Base-by-base conservation (phyloP, 2,797 vertebrate species). In the Myiotriccus ornatus region DNA sequence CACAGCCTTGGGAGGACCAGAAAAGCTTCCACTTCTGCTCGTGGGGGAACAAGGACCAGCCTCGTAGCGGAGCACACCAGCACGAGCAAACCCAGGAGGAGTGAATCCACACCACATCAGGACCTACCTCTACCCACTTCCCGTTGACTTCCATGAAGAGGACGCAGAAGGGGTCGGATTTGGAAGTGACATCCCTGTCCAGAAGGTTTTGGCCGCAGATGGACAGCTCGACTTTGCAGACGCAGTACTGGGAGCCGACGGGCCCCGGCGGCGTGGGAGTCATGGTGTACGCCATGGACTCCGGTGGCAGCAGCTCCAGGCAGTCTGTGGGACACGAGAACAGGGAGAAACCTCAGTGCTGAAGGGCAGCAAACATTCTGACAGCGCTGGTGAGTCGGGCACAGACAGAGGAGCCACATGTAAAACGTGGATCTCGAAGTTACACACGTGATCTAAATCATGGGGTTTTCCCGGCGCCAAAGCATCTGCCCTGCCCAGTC, bases 81-180 rank as follows among this genome's bases (percentile, higher is more conserved):
- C 28, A 78, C 0, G 0, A 20, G 30, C 57, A 73, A 60, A 62
- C 3, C 47, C 7, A 4, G 23, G 22, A 50, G 21, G 7, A 39
- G 13, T 9, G 60, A 62, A 84, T 1, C 12, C 64, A 62, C 28
- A 11, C 39, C 21, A 12, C n/a, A 16, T 3, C 37, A 63, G 49
- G 37, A 50, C 98, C 97, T 96, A 99, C 99, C 99, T 99, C 99
- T 65, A 98, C 98, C 99, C 99, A 99, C 96, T 99, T 99, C 87
- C 98, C 98, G 0, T 99, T 98, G 86, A 98, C 98, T 93, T 99
- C 99, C 68, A 98, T 97, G 96, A 99, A 99, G 83, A 99, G 98
- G 79, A 99, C 99, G 2, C 99, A 99, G 98, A 99, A 99, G 1
- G 99, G 99, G 97, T 99, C 99, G 0, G 99, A 99, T 97, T 99